Percentiles rank a stretch among this genome's conserved stretches.
phyloP scores from a whole-genome alignment of 2,797 vertebrate species.

The Helarctos malayanus region DNA sequence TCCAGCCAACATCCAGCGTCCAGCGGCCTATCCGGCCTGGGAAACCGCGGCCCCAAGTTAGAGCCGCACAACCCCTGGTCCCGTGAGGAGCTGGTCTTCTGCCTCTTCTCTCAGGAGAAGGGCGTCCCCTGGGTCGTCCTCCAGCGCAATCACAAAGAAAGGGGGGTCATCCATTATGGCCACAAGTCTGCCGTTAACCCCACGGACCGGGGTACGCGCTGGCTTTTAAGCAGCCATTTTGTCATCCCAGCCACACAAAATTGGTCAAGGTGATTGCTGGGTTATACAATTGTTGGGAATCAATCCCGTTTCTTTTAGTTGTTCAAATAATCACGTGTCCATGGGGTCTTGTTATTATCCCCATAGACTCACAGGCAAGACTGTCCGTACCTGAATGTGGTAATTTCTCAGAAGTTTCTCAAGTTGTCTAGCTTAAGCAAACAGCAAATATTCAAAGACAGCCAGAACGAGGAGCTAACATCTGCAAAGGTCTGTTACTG shows the following conservation, averaged over 20 bases:
- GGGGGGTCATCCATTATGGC: background rate
- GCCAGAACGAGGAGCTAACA: background rate
- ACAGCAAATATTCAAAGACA: background rate
- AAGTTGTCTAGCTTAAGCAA: background rate
- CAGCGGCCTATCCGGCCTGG: too few species aligned
- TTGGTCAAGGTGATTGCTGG: rapidly evolving
- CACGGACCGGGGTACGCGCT: rapidly evolving
- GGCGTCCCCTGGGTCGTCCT: background rate
- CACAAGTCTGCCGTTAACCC: background rate
- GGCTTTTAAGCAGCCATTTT: background rate
- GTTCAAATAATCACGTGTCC: background rate
- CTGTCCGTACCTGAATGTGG: background rate
- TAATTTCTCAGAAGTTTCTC: background rate
- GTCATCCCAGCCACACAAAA: background rate
- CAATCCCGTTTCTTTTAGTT: background rate
- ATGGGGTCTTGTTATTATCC: background rate
- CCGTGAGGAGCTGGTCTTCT: too few species aligned
- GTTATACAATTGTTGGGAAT: background rate
- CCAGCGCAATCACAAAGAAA: background rate
- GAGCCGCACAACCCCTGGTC: rapidly evolving
- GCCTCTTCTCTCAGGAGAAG: background rate
- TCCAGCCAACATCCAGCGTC: background rate
- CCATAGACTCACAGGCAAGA: background rate
- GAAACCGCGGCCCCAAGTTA: background rate
- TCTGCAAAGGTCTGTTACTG: background rate